These are phyloP conservation scores for Drosophila meridionalis DNA, from an alignment of 2,888 invertebrate genomes.

Conservation along the genomic window DNA sequence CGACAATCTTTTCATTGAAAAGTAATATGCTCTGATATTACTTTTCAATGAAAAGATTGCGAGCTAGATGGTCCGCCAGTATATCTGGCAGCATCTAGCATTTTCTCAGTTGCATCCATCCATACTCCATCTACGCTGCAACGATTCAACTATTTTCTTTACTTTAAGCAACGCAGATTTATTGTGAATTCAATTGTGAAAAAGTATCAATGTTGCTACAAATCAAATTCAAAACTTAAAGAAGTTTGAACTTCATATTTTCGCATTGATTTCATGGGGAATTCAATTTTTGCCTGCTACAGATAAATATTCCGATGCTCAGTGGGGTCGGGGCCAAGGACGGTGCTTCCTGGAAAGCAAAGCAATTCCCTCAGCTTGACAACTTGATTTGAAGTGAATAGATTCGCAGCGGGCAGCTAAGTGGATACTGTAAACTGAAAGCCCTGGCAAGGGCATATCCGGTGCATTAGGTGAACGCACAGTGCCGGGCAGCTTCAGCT, in stretches of 20 bases:
- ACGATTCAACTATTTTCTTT: background rate
- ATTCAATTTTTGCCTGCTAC: background rate
- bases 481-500: slow-evolving; percentile 11
- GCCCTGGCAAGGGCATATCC: slow-evolving; percentile 39
- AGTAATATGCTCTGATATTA: no score
- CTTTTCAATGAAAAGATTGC: no score
- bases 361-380: slow-evolving; percentile 11
- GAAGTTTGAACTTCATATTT: background rate
- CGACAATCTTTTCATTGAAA: no score
- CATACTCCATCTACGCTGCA: no score
- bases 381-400: slow-evolving; percentile 1
- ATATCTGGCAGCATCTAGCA: no score
- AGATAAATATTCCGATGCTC: slow-evolving; percentile 3
- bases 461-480: slow-evolving; percentile 38
- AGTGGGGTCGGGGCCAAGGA: slow-evolving; percentile 6
- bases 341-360: background rate
- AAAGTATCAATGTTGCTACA: background rate
- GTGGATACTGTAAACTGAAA: slow-evolving; percentile 25
- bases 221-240: background rate
- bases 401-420: slow-evolving; percentile 27
- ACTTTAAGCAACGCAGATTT: background rate
- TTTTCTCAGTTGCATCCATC: no score
- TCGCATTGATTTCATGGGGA: background rate
- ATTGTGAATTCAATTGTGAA: background rate
- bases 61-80: no score